Conservation (phyloP, 2,797 vertebrate genomes). For the Menidia menidia region DNA sequence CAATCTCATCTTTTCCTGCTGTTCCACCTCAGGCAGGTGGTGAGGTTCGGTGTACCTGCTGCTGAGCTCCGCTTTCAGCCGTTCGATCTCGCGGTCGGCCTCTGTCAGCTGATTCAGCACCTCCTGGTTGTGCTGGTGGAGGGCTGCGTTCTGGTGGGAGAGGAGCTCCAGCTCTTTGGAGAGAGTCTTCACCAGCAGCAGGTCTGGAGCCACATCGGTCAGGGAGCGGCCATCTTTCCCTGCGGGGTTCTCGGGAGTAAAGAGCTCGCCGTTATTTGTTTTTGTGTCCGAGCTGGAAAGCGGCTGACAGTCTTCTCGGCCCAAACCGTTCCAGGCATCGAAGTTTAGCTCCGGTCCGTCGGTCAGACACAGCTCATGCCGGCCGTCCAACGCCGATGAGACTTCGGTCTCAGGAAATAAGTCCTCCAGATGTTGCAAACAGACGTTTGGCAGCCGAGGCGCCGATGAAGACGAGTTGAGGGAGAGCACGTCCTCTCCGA, state of each 20-base stretch:
- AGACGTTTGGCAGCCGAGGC: slow-evolving; percentile 45
- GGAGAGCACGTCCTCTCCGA: slow-evolving; percentile 28
- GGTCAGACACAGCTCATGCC: neutral
- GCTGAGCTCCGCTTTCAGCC: slow-evolving; percentile 69
- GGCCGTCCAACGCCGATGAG: slow-evolving; percentile 32
- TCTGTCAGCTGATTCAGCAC: slow-evolving; percentile 80
- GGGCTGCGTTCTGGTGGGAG: slow-evolving; percentile 65
- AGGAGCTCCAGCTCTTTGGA: slow-evolving; percentile 67
- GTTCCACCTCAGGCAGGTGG: slow-evolving; percentile 52
- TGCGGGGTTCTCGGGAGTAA: slow-evolving; percentile 11
- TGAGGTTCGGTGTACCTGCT: slow-evolving; percentile 36
- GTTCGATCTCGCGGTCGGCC: slow-evolving; percentile 77
- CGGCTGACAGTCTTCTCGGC: slow-evolving; percentile 4
- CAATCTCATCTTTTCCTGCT: slow-evolving; percentile 4
- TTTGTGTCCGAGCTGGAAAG: slow-evolving; percentile 14
- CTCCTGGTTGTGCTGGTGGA: slow-evolving; percentile 80
- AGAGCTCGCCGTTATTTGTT: neutral
- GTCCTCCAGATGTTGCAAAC: slow-evolving; percentile 42
- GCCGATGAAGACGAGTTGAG: neutral
- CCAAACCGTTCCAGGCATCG: slow-evolving; percentile 8
- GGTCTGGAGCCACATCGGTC: slow-evolving; percentile 28
- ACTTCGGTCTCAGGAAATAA: slow-evolving; percentile 18
- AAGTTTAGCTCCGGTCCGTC: slow-evolving; percentile 16
- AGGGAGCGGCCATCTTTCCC: neutral
- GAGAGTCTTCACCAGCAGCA: slow-evolving; percentile 34